These are phyloP conservation scores for Agriotes lineatus DNA, from an alignment of 2,888 invertebrate species.

Conservation along the genomic window DNA sequence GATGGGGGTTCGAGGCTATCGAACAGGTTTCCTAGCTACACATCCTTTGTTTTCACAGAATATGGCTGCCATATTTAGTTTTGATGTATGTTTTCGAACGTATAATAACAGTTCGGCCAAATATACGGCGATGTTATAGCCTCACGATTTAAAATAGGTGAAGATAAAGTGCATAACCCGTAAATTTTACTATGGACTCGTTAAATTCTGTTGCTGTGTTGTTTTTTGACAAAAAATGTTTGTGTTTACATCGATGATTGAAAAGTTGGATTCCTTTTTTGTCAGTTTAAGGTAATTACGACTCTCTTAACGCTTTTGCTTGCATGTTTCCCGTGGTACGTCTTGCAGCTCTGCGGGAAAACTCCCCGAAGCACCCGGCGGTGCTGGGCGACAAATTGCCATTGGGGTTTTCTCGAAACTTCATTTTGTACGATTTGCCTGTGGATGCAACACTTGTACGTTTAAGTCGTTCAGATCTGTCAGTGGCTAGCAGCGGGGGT, in stretches of 20 bases:
- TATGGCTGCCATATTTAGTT: slow-evolving; percentile 90
- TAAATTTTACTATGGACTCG: slow-evolving; percentile 63
- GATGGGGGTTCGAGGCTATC: slow-evolving; percentile 64
- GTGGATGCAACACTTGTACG: no score
- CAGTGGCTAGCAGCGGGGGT: no score
- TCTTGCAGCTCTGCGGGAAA: no score
- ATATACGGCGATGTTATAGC: slow-evolving; percentile 62
- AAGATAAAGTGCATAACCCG: slow-evolving; percentile 64
- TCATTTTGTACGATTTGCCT: no score
- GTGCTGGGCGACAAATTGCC: no score
- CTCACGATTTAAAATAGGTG: slow-evolving; percentile 60
- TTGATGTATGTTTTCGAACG: slow-evolving; percentile 83
- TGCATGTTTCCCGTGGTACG: no score
- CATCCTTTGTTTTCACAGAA: slow-evolving; percentile 83
- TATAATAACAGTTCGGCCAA: slow-evolving; percentile 63
- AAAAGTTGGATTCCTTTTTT: slow-evolving; percentile 74
- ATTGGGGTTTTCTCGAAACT: no score
- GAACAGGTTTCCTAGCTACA: slow-evolving; percentile 65
- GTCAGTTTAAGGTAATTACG: slow-evolving; percentile 69
- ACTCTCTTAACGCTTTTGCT: not conserved
- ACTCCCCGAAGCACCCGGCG: no score
- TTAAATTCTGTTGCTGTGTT: slow-evolving; percentile 63
- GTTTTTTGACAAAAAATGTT: slow-evolving; percentile 69
- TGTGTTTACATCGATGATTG: slow-evolving; percentile 84
- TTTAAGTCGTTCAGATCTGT: no score